Conservation (phyloP, 2,888 invertebrate species). For the Ephialtes manifestator region DNA sequence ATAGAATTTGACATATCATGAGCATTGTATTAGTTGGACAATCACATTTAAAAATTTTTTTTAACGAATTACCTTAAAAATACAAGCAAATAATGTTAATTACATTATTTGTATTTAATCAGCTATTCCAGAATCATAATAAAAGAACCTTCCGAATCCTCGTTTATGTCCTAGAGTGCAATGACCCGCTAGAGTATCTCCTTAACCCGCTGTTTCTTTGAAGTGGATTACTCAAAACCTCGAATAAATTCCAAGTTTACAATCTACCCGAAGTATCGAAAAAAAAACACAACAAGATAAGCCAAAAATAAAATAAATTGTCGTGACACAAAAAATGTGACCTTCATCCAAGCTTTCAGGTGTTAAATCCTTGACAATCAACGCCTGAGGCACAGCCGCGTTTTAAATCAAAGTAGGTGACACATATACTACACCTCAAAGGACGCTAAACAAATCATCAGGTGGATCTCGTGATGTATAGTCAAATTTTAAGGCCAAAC, state of each 20-base stretch:
- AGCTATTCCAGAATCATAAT: no score
- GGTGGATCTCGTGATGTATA: not conserved
- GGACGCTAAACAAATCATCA: not conserved
- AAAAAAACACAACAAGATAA: not conserved
- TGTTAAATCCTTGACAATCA: constrained; percentile 16
- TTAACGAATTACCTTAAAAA: no score
- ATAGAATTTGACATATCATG: no score
- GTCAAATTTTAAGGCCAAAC: not conserved
- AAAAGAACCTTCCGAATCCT: no score
- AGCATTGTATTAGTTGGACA: no score
- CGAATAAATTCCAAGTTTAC: not conserved
- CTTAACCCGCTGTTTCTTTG: no score
- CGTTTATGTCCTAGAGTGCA: no score
- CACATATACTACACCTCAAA: not conserved
- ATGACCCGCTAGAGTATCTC: no score
- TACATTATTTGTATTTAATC: no score
- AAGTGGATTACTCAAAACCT: no score
- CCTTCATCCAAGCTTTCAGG: not conserved
- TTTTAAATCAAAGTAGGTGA: constrained; percentile 14
- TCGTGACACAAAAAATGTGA: constrained; percentile 9
- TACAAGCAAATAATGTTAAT: no score
- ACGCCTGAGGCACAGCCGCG: not conserved
- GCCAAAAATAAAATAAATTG: not conserved
- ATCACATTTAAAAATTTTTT: no score
- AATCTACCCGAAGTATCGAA: not conserved